A percentile compares a stretch with the other conserved stretches of the same genome.
These are phyloP conservation scores for Abscondita cerata DNA, from an alignment of 2,888 invertebrate genomes.

Conservation along the genomic window DNA sequence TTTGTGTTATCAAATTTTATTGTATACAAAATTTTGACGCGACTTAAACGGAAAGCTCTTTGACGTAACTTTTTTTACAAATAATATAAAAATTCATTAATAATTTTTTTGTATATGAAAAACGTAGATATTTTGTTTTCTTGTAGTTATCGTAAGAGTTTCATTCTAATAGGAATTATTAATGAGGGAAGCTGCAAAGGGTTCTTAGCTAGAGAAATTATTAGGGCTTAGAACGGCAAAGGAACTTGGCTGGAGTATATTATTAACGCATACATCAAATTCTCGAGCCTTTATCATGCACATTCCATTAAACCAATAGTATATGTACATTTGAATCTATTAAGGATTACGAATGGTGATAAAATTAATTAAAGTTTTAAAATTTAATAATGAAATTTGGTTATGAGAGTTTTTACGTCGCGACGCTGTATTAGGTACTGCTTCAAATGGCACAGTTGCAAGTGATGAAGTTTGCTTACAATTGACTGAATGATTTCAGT, in stretches of 20 bases:
- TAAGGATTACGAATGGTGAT: no score
- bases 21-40: no score
- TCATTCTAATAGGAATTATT: conserved; percentile 29
- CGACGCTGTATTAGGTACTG: conserved; percentile 13
- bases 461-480: conserved; percentile 37
- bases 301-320: conserved; percentile 36
- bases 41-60: no score
- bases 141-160: background rate
- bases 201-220: conserved; percentile 32
- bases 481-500: conserved; percentile 45
- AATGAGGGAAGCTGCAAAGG: conserved; percentile 29
- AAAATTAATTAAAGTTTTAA: no score
- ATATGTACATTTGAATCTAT: conserved; percentile 4
- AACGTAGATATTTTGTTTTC: background rate
- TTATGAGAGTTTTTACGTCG: conserved; percentile 14
- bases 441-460: background rate
- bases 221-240: conserved; percentile 28
- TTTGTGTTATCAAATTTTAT: no score
- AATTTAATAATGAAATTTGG: no score
- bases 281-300: conserved; percentile 35
- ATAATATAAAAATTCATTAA: no score
- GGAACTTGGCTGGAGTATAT: conserved; percentile 33
- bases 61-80: no score
- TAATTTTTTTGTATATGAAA: background rate
- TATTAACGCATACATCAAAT: conserved; percentile 38